Evolutionary conservation across 1,140 invertebrate genomes (phyloP), one percentile per base, ranked within the genome.

Genomic region (Sitobion miscanthi): DNA sequence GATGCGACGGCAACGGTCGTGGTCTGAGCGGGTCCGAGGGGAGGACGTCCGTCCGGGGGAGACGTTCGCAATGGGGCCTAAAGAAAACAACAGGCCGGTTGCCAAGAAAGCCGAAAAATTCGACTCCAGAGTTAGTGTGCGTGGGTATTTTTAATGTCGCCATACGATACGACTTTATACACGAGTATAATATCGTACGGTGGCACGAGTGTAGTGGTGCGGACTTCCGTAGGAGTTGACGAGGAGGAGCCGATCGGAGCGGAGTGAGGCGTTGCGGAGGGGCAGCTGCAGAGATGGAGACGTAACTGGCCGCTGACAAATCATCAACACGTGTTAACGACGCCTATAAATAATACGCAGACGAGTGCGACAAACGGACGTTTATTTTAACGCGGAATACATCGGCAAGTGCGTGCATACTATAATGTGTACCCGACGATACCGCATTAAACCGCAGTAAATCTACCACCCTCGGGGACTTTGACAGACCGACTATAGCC

Each of bases 291-390:
- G 45, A 49, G 87, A 88, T 6, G 47, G 42, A 45, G 83, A 35
- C 52, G 35, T 90, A 42, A 90, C 88, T 2, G n/a, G 47, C n/a
- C 49, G 6, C 87, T 52, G 52, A 90, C 88, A 90, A 90, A 90
- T 90, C 7, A 42, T 90, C 88, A 42, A 90, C 88, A 90, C 35
- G 52, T 90, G 88, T 90, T 90, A 90, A 90, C 52, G 88, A 62
- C 52, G 49, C 52, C 52, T 62, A 90, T 90, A 54, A 54, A 54
- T 90, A 90, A 90, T 42, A 4, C 52, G 25, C 52, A 30, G 47
- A 88, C 35, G 35, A 30, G 35, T 11, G n/a, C 88, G 88, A 42
- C 52, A 42, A 90, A 90, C 88, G 52, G 30, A 62, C 88, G 88
- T 90, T 90, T 89, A 52, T 52, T 52, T 52, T 35, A 21, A 52